Conservation (phyloP, 2,797 vertebrate genomes). For the Furcifer pardalis region DNA sequence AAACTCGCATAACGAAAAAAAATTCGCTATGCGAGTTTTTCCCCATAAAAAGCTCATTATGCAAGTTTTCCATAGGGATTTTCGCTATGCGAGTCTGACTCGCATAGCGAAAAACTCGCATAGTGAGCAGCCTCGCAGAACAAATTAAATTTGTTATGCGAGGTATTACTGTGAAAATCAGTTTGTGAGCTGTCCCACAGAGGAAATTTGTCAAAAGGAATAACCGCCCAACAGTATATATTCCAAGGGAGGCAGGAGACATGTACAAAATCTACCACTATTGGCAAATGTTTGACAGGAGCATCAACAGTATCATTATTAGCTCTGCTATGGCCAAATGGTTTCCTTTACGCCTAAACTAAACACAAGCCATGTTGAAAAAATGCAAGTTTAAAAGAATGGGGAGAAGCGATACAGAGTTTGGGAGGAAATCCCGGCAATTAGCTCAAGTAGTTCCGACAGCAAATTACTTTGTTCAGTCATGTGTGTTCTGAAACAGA, state of each 20-base stretch:
- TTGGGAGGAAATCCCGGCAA: conserved; percentile 43
- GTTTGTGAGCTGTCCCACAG: not conserved
- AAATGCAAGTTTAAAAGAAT: not conserved
- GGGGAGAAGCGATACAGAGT: not conserved
- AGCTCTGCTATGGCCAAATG: not conserved
- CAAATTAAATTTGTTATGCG: too few species aligned
- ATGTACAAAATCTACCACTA: not conserved
- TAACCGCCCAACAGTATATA: not conserved
- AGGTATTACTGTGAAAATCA: too few species aligned
- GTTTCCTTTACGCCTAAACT: not conserved
- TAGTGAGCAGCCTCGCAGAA: too few species aligned
- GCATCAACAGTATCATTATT: not conserved
- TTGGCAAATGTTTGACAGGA: not conserved
- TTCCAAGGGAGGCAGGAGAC: not conserved
- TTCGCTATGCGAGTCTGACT: too few species aligned
- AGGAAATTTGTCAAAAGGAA: not conserved
- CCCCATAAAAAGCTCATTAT: too few species aligned
- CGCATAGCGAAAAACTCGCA: too few species aligned
- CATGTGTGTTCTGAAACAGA: not conserved
- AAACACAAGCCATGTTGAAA: not conserved
- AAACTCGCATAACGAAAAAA: too few species aligned
- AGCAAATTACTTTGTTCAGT: conserved; percentile 47
- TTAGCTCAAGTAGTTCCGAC: conserved; percentile 34
- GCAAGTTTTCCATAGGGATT: too few species aligned
- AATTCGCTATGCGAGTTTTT: too few species aligned